These are phyloP conservation scores for Oryzias sinensis DNA, from an alignment of 2,797 vertebrate species.

Conservation along the genomic window DNA sequence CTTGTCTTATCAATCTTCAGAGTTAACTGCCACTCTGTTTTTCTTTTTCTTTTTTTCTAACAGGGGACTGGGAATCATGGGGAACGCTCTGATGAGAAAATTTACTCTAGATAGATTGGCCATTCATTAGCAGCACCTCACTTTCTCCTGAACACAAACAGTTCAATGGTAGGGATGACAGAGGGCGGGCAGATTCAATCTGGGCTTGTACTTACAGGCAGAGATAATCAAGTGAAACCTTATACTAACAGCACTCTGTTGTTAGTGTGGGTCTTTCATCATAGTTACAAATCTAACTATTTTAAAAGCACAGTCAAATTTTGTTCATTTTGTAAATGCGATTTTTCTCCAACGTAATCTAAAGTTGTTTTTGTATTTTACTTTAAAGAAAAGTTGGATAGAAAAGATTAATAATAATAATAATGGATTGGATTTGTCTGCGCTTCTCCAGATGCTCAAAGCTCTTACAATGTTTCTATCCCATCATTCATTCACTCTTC, in stretches of 20 bases:
- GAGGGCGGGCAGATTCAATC: constrained; percentile 97
- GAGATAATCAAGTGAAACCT: constrained; percentile 98
- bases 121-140: constrained; percentile 90
- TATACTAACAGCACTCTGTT: constrained; percentile 81
- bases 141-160: constrained; percentile 45
- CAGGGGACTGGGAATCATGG: constrained; percentile 95
- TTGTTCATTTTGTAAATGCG: too few species aligned
- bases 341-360: too few species aligned
- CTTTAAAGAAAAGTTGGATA: too few species aligned
- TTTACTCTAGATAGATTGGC: constrained; percentile 97
- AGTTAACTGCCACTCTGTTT: constrained; percentile 45
- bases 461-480: too few species aligned
- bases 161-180: constrained; percentile 91
- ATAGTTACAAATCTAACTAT: background rate
- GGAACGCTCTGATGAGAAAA: constrained; percentile 90
- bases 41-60: constrained; percentile 4
- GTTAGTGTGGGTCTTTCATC: constrained; percentile 26
- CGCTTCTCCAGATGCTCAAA: too few species aligned
- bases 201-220: constrained; percentile 99
- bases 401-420: too few species aligned
- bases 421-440: too few species aligned
- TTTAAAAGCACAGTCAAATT: background rate
- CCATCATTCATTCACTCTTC: too few species aligned
- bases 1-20: constrained; percentile 32
- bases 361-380: too few species aligned